phyloP scores from a whole-genome alignment of 1,140 invertebrate species.

The Venturia canescens region DNA sequence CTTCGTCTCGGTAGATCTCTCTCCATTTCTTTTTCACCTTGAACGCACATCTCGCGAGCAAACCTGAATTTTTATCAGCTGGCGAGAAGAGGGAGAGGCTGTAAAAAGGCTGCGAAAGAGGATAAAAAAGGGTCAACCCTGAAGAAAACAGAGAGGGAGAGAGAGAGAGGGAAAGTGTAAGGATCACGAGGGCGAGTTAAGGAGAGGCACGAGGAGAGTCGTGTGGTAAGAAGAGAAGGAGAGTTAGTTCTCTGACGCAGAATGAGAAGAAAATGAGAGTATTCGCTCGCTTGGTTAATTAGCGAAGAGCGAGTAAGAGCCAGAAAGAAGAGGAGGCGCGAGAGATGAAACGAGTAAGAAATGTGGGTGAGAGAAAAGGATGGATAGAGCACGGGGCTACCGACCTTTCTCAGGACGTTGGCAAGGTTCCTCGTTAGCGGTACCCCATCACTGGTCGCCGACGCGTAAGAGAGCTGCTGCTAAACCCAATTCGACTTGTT shows the following conservation, averaged over 20 bases:
- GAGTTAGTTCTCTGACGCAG: background rate
- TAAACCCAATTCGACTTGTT: conserved; percentile 45
- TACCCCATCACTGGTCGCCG: background rate
- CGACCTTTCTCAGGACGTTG: conserved; percentile 31
- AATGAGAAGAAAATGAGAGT: conserved; percentile 45
- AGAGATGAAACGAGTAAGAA: background rate
- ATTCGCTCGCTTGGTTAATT: conserved; percentile 43
- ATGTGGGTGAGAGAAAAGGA: conserved; percentile 4
- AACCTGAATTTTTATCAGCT: conserved; percentile 5
- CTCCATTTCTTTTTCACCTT: background rate
- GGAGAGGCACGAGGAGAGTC: background rate
- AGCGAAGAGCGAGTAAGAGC: conserved; percentile 15
- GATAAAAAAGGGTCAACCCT: background rate
- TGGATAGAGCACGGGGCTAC: conserved; percentile 14
- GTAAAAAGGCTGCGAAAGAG: background rate
- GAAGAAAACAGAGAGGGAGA: background rate
- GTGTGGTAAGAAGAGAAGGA: conserved; percentile 6
- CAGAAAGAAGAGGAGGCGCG: background rate
- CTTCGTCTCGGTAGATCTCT: background rate
- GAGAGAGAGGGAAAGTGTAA: conserved; percentile 13
- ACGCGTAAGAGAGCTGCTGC: conserved; percentile 22
- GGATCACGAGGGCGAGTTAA: conserved; percentile 14
- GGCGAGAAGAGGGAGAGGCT: background rate
- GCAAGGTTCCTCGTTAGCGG: conserved; percentile 41
- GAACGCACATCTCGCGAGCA: background rate